Evolutionary conservation across 2,888 invertebrate genomes (phyloP), one percentile per base, ranked within the genome.

Genomic region (Pteria penguin): DNA sequence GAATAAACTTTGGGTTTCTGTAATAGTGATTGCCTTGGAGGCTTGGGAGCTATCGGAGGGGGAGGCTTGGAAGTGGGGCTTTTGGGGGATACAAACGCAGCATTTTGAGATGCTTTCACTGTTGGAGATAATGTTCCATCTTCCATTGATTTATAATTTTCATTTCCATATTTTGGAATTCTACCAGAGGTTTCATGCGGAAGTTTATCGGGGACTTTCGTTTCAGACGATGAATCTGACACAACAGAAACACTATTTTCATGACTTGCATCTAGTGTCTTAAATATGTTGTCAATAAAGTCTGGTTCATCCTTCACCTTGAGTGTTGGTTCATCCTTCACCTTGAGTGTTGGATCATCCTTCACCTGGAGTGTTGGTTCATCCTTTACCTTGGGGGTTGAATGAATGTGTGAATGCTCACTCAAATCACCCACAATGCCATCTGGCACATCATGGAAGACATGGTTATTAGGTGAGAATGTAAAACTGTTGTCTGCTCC

Each of bases 401-500:
- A 60, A 26, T 60, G 60, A 24, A 18, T 60, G 26, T 26, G 27
- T 24, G 24, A 8, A 18, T 60, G 24, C 14, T 60, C 1, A 26
- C 14, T 24, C 18, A 60, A 60, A 8, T 60, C 60, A n/a, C 24
- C 24, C 55, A n/a, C n/a, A n/a, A n/a, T n/a, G n/a, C n/a, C n/a
- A n/a, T 55, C 55, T 4, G 24, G 55, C 18, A 22, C 55, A 4
- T 55, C 55, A 8, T 24, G 22, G 18, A 55, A 22, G 55, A 22
- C 55, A 26, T 60, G 24, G 14, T 26, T 18, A 60, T 22, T 24
- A 22, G 14, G 14, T 11, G 65, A 27, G 33, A 65, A 65, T 26
- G 22, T 74, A 2, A n/a, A 54, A 18, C 77, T 78, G 67, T 78
- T 82, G 45, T 80, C 75, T 29, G 72, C 75, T 65, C 75, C 76